Percentiles rank a stretch among this genome's conserved stretches.
Evolutionary conservation across 1,140 invertebrate genomes (phyloP).

Genomic region (Cydia amplana): DNA sequence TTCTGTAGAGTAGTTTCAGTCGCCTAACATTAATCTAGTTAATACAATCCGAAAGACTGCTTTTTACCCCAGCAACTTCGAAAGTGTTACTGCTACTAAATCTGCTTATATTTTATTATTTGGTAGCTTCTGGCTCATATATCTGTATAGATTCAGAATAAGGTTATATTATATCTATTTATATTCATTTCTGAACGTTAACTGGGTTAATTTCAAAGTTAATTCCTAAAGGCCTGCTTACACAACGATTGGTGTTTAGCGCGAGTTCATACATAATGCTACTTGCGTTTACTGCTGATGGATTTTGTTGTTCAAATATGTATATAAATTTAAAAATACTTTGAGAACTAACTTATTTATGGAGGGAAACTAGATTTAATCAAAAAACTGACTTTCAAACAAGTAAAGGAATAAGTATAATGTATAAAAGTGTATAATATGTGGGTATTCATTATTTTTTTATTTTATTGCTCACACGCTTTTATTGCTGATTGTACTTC

Average conservation of each 20-base stretch:
- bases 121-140: neutral
- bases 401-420: no score
- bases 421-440: no score
- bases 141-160: neutral
- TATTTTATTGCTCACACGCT: no score
- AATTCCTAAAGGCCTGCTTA: neutral
- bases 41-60: slow-evolving; percentile 54
- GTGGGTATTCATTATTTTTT: no score
- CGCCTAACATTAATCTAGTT: slow-evolving; percentile 71
- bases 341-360: no score
- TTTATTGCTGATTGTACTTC: no score
- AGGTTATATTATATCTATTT: neutral
- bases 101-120: slow-evolving; percentile 1
- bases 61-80: slow-evolving; percentile 47
- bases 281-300: no score
- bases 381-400: no score
- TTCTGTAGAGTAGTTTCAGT: slow-evolving; percentile 66
- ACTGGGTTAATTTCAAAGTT: neutral
- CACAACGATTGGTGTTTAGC: neutral
- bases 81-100: slow-evolving; percentile 39
- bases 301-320: no score
- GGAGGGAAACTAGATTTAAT: no score
- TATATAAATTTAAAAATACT: no score
- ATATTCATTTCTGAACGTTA: neutral
- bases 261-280: no score